Percentiles rank a stretch among this genome's conserved stretches.
phyloP scores from a whole-genome alignment of 1,140 invertebrate genomes.

The Tetramorium parvispinum region DNA sequence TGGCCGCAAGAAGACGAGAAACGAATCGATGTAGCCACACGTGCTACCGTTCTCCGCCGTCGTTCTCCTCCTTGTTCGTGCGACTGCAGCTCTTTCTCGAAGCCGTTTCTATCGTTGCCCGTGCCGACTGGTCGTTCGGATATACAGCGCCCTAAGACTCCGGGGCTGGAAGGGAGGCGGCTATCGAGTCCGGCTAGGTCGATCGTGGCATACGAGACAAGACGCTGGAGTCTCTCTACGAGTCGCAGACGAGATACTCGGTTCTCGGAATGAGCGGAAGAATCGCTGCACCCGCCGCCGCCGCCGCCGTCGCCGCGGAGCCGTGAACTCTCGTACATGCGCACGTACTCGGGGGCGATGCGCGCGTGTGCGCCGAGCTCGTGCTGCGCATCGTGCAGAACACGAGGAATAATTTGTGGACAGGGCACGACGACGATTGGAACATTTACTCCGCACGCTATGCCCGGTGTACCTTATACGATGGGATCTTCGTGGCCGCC shows the following conservation, averaged over 20 bases:
- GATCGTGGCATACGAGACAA: constrained; percentile 83
- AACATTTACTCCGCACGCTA: constrained; percentile 78
- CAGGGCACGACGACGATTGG: constrained; percentile 80
- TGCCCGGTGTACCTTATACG: constrained; percentile 68
- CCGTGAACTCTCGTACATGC: constrained; percentile 62
- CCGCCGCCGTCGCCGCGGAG: constrained; percentile 47
- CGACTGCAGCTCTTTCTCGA: constrained; percentile 35
- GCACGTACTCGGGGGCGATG: constrained; percentile 49
- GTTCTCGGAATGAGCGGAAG: constrained; percentile 79
- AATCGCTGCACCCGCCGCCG: constrained; percentile 64
- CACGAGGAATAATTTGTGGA: constrained; percentile 84
- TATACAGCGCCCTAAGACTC: constrained; percentile 51
- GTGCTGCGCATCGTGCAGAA: constrained; percentile 75
- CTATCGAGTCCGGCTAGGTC: constrained; percentile 71
- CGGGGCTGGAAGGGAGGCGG: background rate
- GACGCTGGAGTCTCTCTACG: constrained; percentile 60
- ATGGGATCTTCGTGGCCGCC: constrained; percentile 71
- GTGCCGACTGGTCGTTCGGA: constrained; percentile 22
- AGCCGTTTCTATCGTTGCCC: constrained; percentile 14
- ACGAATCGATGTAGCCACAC: constrained; percentile 70
- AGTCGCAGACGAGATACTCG: constrained; percentile 73
- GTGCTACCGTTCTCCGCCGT: constrained; percentile 60
- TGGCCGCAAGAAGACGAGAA: constrained; percentile 66
- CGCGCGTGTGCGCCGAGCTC: constrained; percentile 69
- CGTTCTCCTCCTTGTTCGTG: constrained; percentile 35